Base-by-base conservation (phyloP, 2,888 invertebrate genomes). In the Lepetodrilus schrolli region DNA sequence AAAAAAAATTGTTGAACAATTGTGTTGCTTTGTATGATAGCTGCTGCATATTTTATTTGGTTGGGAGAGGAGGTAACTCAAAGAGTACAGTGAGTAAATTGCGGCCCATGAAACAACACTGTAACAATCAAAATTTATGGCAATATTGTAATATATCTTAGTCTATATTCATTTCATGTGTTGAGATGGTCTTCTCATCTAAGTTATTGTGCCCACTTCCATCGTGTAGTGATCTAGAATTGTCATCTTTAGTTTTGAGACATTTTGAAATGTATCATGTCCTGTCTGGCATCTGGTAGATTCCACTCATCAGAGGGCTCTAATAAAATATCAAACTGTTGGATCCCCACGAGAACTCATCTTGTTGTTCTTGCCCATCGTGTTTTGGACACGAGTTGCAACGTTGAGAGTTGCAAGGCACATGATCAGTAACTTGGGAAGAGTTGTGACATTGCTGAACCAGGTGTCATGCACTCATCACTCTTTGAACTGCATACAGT, bases 101-200 rank as follows among this genome's bases (percentile, higher is more conserved):
- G 34, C 17, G 26, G 58, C 58, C 58, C 26, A 48, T 20, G 4
- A 21, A 21, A 48, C 13, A 58, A 58, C 58, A 58, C 26, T 58
- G 47, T 47, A 68, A 72, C 72, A 72, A 72, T 72, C 72, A 72
- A 72, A 72, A 72, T 72, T 65, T 72, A 72, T 66, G 72, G 72
- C 72, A 72, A 72, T 72, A 72, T 72, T 72, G 72, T 72, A 72
- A 43, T 72, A 72, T 65, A 65, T 72, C 58, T 72, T 66, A 72
- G 72, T 72, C 72, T 68, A 26, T 72, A 65, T 66, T 72, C 72
- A 72, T 72, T 48, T 72, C 65, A 58, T 43, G 37, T 65, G 65
- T 72, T 65, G 72, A 47, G 49, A 48, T 50, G 50, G 34, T 36
- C 49, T 50, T 36, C 65, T 30, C 34, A 47, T 43, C 51, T 72